A percentile compares a stretch with the other conserved stretches of the same genome.
Evolutionary conservation across 1,140 invertebrate species (phyloP).

Genomic region (Drosophila lini): DNA sequence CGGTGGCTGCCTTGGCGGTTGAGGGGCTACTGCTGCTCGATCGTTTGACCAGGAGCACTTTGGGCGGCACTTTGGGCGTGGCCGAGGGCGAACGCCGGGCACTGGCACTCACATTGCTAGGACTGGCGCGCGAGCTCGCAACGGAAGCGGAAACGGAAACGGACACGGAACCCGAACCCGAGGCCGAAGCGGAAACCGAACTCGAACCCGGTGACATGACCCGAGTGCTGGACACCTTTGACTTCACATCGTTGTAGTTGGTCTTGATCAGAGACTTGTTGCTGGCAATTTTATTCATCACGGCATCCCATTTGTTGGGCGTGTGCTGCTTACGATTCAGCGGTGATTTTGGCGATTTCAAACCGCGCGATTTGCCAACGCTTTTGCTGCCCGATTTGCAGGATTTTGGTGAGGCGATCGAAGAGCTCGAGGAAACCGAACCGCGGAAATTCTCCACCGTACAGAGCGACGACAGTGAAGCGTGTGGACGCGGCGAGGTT

Average conservation of each 20-base stretch:
- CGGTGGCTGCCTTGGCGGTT: constrained; percentile 13
- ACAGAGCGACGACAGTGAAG: constrained; percentile 67
- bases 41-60: constrained; percentile 44
- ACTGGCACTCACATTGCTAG: constrained; percentile 54
- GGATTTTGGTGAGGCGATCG: constrained; percentile 64
- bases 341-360: constrained; percentile 64
- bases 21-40: constrained; percentile 36
- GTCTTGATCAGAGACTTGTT: constrained; percentile 89
- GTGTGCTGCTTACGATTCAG: constrained; percentile 83
- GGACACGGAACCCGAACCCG: constrained; percentile 5
- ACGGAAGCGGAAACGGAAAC: constrained; percentile 10
- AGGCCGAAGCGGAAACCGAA: constrained; percentile 17
- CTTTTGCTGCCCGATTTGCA: constrained; percentile 40
- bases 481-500: constrained; percentile 74
- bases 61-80: constrained; percentile 45
- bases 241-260: constrained; percentile 92
- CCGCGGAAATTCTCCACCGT: constrained; percentile 59
- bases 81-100: constrained; percentile 59
- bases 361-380: constrained; percentile 23
- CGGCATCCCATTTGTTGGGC: constrained; percentile 89
- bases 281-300: constrained; percentile 92
- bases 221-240: constrained; percentile 87
- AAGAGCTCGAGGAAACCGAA: constrained; percentile 51
- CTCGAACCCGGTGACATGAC: constrained; percentile 35
- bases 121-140: constrained; percentile 41